phyloP scores from a whole-genome alignment of 2,888 invertebrate species.

The Formica aserva region DNA sequence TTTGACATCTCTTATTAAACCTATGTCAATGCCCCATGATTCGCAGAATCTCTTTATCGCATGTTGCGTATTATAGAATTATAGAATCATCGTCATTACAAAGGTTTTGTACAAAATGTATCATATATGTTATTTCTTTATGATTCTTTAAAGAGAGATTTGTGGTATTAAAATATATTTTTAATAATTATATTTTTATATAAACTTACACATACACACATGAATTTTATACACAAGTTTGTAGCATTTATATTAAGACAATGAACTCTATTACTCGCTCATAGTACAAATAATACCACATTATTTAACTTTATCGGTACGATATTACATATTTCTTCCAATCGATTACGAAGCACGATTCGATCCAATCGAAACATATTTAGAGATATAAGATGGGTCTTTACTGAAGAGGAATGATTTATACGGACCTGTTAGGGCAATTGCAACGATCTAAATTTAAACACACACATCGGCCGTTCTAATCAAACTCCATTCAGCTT shows the following conservation, averaged over 20 bases:
- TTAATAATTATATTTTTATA: neutral
- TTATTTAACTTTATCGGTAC: neutral
- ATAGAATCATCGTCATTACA: neutral
- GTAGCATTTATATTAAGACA: neutral
- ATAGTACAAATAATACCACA: neutral
- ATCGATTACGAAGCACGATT: neutral
- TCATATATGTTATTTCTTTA: neutral
- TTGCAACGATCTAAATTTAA: slow-evolving; percentile 81
- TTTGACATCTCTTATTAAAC: slow-evolving; percentile 39
- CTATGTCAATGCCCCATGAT: slow-evolving; percentile 2
- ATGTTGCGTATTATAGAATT: neutral
- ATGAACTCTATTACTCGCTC: neutral
- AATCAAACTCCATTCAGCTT: slow-evolving; percentile 78
- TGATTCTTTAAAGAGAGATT: neutral
- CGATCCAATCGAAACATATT: slow-evolving; percentile 35
- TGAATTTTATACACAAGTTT: neutral
- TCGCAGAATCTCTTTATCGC: slow-evolving; percentile 31
- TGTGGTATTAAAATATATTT: slow-evolving; percentile 7
- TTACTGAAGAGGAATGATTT: slow-evolving; percentile 57
- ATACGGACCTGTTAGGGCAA: slow-evolving; percentile 62
- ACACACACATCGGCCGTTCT: slow-evolving; percentile 74
- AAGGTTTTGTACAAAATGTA: neutral
- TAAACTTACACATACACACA: neutral
- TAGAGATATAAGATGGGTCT: slow-evolving; percentile 59
- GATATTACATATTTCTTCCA: slow-evolving; percentile 8